Base-by-base conservation (phyloP, 2,888 invertebrate species). In the Holacanthella duospinosa region DNA sequence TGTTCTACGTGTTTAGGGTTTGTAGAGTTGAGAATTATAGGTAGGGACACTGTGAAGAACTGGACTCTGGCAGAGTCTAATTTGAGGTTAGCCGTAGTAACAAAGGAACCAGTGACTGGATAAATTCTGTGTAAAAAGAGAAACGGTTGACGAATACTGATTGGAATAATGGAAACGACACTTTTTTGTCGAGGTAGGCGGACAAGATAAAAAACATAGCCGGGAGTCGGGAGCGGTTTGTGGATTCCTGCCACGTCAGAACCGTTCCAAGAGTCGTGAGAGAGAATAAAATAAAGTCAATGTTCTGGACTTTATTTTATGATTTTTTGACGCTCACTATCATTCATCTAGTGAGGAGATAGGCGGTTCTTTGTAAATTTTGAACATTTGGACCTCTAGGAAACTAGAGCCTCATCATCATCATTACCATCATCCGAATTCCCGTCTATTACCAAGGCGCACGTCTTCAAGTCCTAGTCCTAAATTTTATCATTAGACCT, bases 271-370 rank as follows among this genome's bases (percentile, higher is more conserved):
- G 48, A n/a, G 19, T 48, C 21, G 19, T 9, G n/a, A 16, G 48
- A 9, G 19, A 48, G 48, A 21, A 48, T 48, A 21, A 48, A 48
- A 48, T 48, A 48, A 48, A 48, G 48, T 9, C 56, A 62, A 62
- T 62, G 62, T 58, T 60, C 55, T 60, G 63, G 63, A 63, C 63
- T 63, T 63, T 63, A 63, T 63, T 63, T 63, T 63, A 63, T 63
- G 63, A 59, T 63, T 63, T 65, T 65, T 62, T 65, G 65, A 65
- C 60, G 56, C 62, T 56, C 60, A 59, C 62, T 62, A 65, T 65
- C 65, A 65, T 62, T 55, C 60, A 60, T 59, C 65, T 60, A 54
- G 36, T 55, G 21, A 48, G 48, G 48, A 65, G 25, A 54, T 26
- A 28, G 26, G 43, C 21, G 3, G n/a, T 36, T 16, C 36, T 12